Conservation (phyloP, 2,888 invertebrate genomes). For the Cyclophora albipunctata region DNA sequence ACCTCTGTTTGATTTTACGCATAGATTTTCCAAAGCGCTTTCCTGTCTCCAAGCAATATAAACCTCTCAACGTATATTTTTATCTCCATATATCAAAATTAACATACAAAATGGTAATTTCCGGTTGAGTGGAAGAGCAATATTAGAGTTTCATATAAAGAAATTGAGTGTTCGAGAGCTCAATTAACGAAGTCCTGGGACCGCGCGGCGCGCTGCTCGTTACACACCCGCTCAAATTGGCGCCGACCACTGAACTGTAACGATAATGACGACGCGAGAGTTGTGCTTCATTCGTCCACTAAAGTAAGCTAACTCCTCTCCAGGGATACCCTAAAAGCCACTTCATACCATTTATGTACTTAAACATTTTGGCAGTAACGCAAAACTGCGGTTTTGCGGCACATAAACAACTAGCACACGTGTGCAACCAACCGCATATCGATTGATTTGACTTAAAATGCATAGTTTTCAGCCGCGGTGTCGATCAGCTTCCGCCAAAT, state of each 20-base stretch:
- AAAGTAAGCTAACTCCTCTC: constrained; percentile 61
- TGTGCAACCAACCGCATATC: constrained; percentile 60
- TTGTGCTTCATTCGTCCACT: constrained; percentile 52
- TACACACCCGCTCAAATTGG: constrained; percentile 57
- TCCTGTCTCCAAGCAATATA: too few relatives aligned
- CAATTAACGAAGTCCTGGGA: constrained; percentile 56
- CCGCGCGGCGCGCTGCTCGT: constrained; percentile 50
- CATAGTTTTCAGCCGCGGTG: constrained; percentile 61
- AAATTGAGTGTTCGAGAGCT: constrained; percentile 42
- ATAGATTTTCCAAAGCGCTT: neutral
- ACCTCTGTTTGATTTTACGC: neutral
- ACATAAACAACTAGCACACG: constrained; percentile 69
- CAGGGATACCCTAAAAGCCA: constrained; percentile 61
- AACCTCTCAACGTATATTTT: too few relatives aligned
- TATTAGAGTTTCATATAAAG: constrained; percentile 33
- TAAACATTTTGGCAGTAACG: constrained; percentile 62
- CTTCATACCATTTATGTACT: constrained; percentile 46
- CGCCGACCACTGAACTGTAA: constrained; percentile 58
- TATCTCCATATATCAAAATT: too few relatives aligned
- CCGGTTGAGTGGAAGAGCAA: too few relatives aligned
- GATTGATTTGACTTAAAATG: constrained; percentile 70
- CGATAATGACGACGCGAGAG: constrained; percentile 60
- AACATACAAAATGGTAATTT: too few relatives aligned
- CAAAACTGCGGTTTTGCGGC: constrained; percentile 67
- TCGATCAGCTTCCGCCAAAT: constrained; percentile 64